Percentiles rank a stretch among this genome's conserved stretches.
Evolutionary conservation across 2,888 invertebrate species (phyloP).

Genomic region (Prosopocoilus inquinatus): DNA sequence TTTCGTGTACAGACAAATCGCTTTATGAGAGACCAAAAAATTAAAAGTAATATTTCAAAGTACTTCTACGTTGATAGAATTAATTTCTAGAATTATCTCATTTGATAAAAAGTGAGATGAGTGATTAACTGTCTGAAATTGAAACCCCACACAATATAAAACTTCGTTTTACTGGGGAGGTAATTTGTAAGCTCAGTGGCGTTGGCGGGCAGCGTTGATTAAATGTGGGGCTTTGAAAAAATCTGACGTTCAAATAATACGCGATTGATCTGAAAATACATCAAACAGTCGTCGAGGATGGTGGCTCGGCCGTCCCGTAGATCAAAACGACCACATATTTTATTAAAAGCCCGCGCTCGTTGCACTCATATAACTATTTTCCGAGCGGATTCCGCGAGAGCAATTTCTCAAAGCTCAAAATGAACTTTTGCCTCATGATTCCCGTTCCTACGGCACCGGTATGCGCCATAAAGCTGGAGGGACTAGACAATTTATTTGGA

Average conservation of each 20-base stretch:
- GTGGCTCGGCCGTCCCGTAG: conserved; percentile 26
- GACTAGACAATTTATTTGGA: conserved; percentile 26
- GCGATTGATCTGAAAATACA: conserved; percentile 2
- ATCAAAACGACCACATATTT: conserved; percentile 32
- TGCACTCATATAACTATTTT: conserved; percentile 24
- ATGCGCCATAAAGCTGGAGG: conserved; percentile 21
- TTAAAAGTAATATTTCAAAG: too few relatives aligned
- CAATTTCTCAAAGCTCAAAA: conserved; percentile 20
- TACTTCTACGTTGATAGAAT: too few relatives aligned
- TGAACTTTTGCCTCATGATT: conserved; percentile 25
- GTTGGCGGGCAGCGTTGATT: background rate
- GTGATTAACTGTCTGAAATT: too few relatives aligned
- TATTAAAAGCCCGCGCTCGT: conserved; percentile 25
- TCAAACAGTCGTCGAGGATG: background rate
- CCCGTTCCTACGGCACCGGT: conserved; percentile 16
- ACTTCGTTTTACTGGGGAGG: too few relatives aligned
- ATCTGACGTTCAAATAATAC: background rate
- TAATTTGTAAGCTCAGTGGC: background rate
- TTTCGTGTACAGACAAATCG: too few relatives aligned
- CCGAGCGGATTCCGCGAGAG: conserved; percentile 13
- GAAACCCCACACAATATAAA: too few relatives aligned
- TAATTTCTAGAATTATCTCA: too few relatives aligned
- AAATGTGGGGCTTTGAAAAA: background rate
- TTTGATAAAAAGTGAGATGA: too few relatives aligned
- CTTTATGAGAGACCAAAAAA: too few relatives aligned